These are phyloP conservation scores for Drosophila prostipennis DNA, from an alignment of 2,888 invertebrate species.

Conservation along the genomic window DNA sequence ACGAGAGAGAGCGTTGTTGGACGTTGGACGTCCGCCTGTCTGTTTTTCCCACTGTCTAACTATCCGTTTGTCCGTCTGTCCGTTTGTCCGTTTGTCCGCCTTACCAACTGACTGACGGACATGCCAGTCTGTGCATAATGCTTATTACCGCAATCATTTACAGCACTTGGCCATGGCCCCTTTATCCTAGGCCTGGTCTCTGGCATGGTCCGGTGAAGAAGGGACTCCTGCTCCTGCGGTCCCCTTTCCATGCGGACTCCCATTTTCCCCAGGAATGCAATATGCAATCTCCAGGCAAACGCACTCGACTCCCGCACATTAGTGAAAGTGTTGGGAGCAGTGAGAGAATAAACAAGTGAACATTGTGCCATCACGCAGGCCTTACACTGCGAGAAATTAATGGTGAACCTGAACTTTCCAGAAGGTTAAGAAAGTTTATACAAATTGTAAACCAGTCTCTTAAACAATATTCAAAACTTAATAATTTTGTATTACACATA, in stretches of 20 bases:
- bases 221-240: neutral
- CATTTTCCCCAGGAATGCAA: constrained; percentile 60
- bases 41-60: constrained; percentile 7
- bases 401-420: no score
- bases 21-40: constrained; percentile 21
- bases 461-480: no score
- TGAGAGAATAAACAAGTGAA: constrained; percentile 60
- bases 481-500: no score
- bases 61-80: constrained; percentile 6
- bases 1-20: constrained; percentile 3
- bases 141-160: constrained; percentile 73
- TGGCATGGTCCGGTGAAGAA: neutral
- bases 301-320: constrained; percentile 52
- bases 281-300: constrained; percentile 63
- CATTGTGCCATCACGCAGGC: neutral
- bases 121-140: constrained; percentile 65
- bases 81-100: constrained; percentile 12
- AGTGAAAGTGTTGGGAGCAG: constrained; percentile 63
- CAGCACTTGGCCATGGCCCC: constrained; percentile 23
- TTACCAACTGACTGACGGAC: constrained; percentile 32
- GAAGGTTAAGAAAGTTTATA: no score
- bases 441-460: no score
- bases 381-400: neutral
- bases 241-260: constrained; percentile 30
- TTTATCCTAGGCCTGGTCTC: neutral